Conservation (phyloP, 1,140 invertebrate genomes). For the Stegodyphus mimosarum region DNA sequence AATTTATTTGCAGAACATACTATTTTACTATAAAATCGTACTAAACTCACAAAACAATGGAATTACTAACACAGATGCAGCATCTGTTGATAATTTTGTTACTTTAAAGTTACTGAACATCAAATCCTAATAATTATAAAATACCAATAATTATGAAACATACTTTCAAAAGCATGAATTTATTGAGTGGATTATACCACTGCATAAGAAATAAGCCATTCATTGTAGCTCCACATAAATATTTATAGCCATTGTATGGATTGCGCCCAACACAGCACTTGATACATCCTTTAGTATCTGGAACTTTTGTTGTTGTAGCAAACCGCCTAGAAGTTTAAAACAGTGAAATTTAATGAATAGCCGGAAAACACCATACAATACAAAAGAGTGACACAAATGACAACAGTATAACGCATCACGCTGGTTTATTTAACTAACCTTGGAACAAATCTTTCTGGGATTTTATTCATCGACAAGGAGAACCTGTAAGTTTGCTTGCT, state of each 20-base stretch:
- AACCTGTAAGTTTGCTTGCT: constrained; percentile 86
- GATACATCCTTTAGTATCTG: constrained; percentile 94
- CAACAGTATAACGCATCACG: background rate
- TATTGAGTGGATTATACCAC: constrained; percentile 99
- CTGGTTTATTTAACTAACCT: constrained; percentile 65
- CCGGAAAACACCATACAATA: too few species aligned
- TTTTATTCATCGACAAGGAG: constrained; percentile 91
- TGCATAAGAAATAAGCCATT: constrained; percentile 98
- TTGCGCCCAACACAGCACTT: constrained; percentile 95
- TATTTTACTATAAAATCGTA: too few species aligned
- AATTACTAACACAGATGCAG: too few species aligned
- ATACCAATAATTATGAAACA: too few species aligned
- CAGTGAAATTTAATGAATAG: background rate
- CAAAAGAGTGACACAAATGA: too few species aligned
- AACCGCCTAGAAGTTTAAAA: constrained; percentile 76
- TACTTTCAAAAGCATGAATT: constrained; percentile 98
- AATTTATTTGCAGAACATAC: too few species aligned
- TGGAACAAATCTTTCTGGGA: constrained; percentile 94
- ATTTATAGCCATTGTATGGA: constrained; percentile 98
- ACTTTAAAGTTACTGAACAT: too few species aligned
- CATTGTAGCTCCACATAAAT: constrained; percentile 92
- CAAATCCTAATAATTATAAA: too few species aligned
- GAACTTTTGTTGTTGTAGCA: constrained; percentile 91
- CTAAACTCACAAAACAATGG: too few species aligned
- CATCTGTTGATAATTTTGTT: too few species aligned